These are phyloP conservation scores for Squalus acanthias DNA, from an alignment of 2,797 vertebrate species.

Conservation along the genomic window DNA sequence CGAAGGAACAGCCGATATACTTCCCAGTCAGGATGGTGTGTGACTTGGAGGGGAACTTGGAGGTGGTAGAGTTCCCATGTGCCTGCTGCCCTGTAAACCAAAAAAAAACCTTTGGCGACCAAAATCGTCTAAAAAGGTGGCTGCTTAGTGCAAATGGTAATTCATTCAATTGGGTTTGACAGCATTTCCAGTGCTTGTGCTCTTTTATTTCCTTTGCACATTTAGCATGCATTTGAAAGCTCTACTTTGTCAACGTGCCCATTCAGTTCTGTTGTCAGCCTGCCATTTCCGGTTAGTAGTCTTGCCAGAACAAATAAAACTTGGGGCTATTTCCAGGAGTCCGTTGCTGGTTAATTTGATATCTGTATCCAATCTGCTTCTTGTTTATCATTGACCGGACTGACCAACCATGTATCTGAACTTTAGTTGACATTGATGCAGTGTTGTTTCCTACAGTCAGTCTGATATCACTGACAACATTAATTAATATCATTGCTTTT, in stretches of 20 bases:
- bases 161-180: neutral
- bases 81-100: neutral
- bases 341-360: neutral
- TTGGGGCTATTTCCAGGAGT: neutral
- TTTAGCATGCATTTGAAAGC: neutral
- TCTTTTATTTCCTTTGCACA: neutral
- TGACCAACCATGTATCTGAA: neutral
- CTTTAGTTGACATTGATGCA: neutral
- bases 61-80: too few relatives aligned
- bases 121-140: neutral
- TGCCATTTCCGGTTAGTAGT: neutral
- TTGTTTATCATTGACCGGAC: neutral
- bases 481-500: neutral
- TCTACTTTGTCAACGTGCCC: neutral
- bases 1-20: too few relatives aligned
- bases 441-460: neutral
- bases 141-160: neutral
- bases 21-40: too few relatives aligned
- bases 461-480: neutral
- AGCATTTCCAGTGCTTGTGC: neutral
- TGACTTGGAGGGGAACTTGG: too few relatives aligned
- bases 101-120: neutral
- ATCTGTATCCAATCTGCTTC: neutral
- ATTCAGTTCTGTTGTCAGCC: neutral
- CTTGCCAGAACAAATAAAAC: constrained; percentile 7